Evolutionary conservation across 2,888 invertebrate genomes (phyloP).

Genomic region (Meteorus colon): DNA sequence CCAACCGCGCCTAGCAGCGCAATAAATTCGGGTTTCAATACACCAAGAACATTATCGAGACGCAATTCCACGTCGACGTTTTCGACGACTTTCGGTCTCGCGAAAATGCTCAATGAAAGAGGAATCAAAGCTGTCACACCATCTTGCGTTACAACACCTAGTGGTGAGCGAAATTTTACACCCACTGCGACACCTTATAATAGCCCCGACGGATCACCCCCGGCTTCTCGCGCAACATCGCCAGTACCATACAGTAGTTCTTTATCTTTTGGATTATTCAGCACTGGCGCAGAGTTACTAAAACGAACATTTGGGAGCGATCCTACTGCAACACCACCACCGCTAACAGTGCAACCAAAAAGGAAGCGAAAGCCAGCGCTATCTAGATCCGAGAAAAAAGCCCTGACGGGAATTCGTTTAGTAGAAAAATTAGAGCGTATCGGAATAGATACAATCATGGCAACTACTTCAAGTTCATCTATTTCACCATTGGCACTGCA

Average conservation of each 20-base stretch:
- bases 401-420: constrained; percentile 75
- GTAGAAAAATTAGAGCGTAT: constrained; percentile 82
- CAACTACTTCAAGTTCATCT: constrained; percentile 75
- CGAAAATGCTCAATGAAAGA: constrained; percentile 85
- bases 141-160: constrained; percentile 79
- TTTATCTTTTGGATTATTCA: constrained; percentile 75
- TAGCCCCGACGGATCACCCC: constrained; percentile 83
- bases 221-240: constrained; percentile 76
- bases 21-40: constrained; percentile 68
- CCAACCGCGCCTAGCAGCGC: constrained; percentile 76
- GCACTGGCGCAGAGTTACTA: constrained; percentile 80
- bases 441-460: constrained; percentile 81
- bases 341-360: constrained; percentile 56
- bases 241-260: constrained; percentile 74
- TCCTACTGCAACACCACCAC: constrained; percentile 50
- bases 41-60: constrained; percentile 77
- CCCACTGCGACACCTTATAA: constrained; percentile 93
- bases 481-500: constrained; percentile 79
- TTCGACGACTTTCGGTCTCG: constrained; percentile 83
- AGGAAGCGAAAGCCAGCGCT: constrained; percentile 67
- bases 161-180: constrained; percentile 79
- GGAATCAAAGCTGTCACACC: constrained; percentile 85
- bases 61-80: constrained; percentile 88
- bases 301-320: constrained; percentile 78
- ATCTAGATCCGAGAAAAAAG: constrained; percentile 69